Evolutionary conservation across 2,888 invertebrate species (phyloP).

Genomic region (Xestobium rufovillosum): DNA sequence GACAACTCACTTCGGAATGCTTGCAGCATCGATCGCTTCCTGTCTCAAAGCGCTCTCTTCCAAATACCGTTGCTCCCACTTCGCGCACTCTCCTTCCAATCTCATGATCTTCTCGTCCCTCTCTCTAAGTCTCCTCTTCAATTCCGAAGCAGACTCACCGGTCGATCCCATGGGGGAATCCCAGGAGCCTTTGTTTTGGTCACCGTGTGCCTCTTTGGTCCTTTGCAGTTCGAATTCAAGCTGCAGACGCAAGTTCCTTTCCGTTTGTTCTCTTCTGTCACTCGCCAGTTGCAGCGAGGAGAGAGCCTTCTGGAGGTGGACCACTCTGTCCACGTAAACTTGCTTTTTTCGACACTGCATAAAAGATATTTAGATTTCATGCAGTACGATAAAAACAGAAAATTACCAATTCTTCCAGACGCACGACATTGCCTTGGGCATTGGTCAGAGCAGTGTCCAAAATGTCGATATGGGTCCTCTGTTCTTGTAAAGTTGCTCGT

Average conservation of each 20-base stretch:
- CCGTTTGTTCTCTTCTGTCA: slow-evolving; percentile 78
- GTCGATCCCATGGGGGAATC: slow-evolving; percentile 39
- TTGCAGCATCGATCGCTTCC: slow-evolving; percentile 74
- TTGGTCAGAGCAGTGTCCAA: slow-evolving; percentile 85
- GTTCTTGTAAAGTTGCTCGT: slow-evolving; percentile 82
- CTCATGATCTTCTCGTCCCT: slow-evolving; percentile 65
- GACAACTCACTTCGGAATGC: slow-evolving; percentile 56
- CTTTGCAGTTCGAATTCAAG: slow-evolving; percentile 76
- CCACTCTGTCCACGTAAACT: slow-evolving; percentile 76
- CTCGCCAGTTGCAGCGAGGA: slow-evolving; percentile 75
- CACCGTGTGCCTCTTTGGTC: slow-evolving; percentile 38
- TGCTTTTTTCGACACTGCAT: slow-evolving; percentile 72
- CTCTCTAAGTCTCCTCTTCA: slow-evolving; percentile 58
- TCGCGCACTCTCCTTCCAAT: slow-evolving; percentile 71
- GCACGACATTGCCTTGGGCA: slow-evolving; percentile 81
- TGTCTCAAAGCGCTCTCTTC: slow-evolving; percentile 74
- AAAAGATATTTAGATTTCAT: too few species aligned
- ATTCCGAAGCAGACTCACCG: slow-evolving; percentile 52
- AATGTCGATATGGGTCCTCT: slow-evolving; percentile 87
- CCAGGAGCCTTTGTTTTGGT: slow-evolving; percentile 33
- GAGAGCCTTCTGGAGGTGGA: slow-evolving; percentile 74
- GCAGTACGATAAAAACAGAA: too few species aligned
- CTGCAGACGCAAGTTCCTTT: slow-evolving; percentile 74
- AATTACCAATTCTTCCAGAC: slow-evolving; percentile 86
- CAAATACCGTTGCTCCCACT: slow-evolving; percentile 79